Base-by-base conservation (phyloP, 2,888 invertebrate species). In the Uropetala carovei region DNA sequence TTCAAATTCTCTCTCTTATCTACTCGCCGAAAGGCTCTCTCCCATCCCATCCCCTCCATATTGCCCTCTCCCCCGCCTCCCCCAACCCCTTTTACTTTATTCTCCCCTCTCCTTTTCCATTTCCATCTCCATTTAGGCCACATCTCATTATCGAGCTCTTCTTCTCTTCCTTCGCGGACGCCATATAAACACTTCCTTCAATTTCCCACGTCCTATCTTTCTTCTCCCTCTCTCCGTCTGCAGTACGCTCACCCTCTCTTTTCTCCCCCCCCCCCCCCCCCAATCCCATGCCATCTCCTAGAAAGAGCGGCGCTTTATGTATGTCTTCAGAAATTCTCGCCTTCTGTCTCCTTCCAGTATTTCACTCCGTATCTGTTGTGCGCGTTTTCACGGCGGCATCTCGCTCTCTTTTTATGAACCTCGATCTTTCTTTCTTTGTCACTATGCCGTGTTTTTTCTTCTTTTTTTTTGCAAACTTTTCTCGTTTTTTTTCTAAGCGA, bases 161-260 rank as follows among this genome's bases (percentile, higher is more conserved):
- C 68, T 68, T 68, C n/a, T 43, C 43, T 43, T 43, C 43, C 43
- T n/a, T n/a, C 64, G 16, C 68, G 43, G 5, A 5, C 13, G 22
- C 75, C 27, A 27, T 75, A 27, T 75, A 75, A 75, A 75, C 89
- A 89, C 89, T 89, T 68, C 59, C 86, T 60, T 60, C 86, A 86
- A 86, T 86, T 86, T 64, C 86, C 86, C 86, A 27, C 27, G 1
- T 11, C 5, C 86, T 59, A 27, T 75, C 27, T 75, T 18, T 30
- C 56, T 27, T 14, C 59, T 75, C 22, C 0, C 68, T 68, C 68
- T 68, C n/a, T n/a, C 68, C 7, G 22, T 18, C 27, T 75, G 22
- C 75, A 75, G 13, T 75, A n/a, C 43, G 5, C 43, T 5, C 43
- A 43, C 43, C 43, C 43, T 3, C 5, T 43, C 43, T 5, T 43